These are phyloP conservation scores for Dendrocopos noguchii DNA, from an alignment of 2,113 vertebrate species.

Conservation along the genomic window DNA sequence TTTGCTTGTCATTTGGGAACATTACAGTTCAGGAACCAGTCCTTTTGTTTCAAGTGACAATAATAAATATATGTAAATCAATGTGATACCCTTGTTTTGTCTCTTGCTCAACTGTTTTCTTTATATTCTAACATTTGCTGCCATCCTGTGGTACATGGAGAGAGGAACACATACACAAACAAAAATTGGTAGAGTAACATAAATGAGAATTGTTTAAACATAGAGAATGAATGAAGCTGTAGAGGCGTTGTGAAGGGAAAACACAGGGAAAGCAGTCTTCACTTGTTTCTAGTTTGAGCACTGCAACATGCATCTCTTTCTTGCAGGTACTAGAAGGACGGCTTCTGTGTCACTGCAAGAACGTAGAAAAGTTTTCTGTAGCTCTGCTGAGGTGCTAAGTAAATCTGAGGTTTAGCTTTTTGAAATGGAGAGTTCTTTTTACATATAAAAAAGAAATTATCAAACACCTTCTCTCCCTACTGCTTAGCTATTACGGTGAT, in stretches of 20 bases:
- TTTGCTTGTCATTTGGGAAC: not conserved
- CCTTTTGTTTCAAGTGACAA: not conserved
- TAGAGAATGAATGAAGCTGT: not conserved
- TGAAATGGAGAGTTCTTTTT: not conserved
- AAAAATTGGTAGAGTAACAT: not conserved
- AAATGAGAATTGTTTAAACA: not conserved
- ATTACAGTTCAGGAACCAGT: not conserved
- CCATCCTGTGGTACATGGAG: slow-evolving; percentile 58
- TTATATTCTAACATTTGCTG: slow-evolving; percentile 59
- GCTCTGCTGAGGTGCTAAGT: not conserved
- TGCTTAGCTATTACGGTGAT: not conserved
- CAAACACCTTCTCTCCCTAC: not conserved
- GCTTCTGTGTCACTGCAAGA: not conserved
- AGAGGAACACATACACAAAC: slow-evolving; percentile 24
- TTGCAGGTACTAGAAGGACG: not conserved
- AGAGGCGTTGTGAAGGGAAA: not conserved
- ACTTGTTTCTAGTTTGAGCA: not conserved
- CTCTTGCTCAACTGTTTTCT: not conserved
- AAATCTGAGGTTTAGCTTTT: not conserved
- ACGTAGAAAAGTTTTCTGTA: not conserved
- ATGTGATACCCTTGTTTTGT: not conserved
- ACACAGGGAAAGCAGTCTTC: not conserved
- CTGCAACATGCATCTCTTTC: not conserved
- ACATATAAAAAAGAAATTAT: not conserved
- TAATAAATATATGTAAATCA: not conserved